Conservation (phyloP, 2,888 invertebrate species). For the Cerastis leucographa region DNA sequence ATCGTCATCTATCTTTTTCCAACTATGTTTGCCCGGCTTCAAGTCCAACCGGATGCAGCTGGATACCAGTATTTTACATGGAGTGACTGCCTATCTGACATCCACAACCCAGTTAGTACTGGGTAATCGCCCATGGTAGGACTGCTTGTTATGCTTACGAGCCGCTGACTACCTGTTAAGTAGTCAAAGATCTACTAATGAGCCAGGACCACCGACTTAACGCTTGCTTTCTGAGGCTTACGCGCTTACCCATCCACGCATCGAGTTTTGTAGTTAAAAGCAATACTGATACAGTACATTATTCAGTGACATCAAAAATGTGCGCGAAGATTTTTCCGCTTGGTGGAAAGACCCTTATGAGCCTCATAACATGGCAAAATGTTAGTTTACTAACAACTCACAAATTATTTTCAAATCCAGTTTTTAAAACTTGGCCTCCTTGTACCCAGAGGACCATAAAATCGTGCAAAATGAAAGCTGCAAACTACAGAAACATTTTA, state of each 20-base stretch:
- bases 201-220: too few relatives aligned
- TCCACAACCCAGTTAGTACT: background rate
- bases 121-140: background rate
- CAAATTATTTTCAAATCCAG: background rate
- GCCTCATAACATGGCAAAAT: too few relatives aligned
- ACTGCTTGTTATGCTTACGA: background rate
- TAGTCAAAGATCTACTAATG: too few relatives aligned
- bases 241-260: too few relatives aligned
- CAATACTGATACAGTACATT: too few relatives aligned
- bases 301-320: too few relatives aligned
- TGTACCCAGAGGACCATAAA: background rate
- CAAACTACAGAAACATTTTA: conserved; percentile 42
- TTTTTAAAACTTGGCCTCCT: background rate
- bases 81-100: background rate
- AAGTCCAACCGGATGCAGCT: background rate
- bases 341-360: background rate
- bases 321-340: too few relatives aligned
- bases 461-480: background rate
- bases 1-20: background rate
- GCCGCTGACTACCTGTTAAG: too few relatives aligned
- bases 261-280: too few relatives aligned
- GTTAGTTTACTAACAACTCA: background rate
- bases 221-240: too few relatives aligned
- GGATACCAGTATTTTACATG: background rate
- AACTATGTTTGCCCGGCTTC: background rate